These are phyloP conservation scores for Psilanteris sp. DNA, from an alignment of 1,140 invertebrate genomes.

Conservation along the genomic window DNA sequence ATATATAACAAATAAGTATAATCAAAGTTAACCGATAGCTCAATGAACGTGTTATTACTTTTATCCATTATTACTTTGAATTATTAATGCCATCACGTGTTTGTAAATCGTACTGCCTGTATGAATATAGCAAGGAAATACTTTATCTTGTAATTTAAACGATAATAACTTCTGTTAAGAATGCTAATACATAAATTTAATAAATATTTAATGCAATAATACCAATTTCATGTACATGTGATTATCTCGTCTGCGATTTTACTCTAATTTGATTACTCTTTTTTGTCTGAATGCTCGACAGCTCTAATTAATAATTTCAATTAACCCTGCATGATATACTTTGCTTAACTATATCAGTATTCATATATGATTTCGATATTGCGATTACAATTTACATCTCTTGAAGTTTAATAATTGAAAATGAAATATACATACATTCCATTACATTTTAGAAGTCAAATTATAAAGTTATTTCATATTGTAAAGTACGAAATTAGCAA, in stretches of 20 bases:
- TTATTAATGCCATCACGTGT: too few relatives aligned
- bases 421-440: conserved; percentile 20
- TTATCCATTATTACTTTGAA: too few relatives aligned
- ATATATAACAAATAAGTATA: too few relatives aligned
- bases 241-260: conserved; percentile 31
- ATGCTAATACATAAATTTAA: conserved; percentile 41
- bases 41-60: too few relatives aligned
- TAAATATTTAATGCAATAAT: conserved; percentile 41
- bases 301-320: conserved; percentile 51
- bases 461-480: too few relatives aligned
- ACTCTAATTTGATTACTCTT: conserved; percentile 25
- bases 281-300: conserved; percentile 10
- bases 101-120: too few relatives aligned
- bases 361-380: conserved; percentile 35
- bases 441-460: conserved; percentile 6
- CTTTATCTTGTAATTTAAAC: too few relatives aligned
- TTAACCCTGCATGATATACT: conserved; percentile 38
- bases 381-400: conserved; percentile 25
- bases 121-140: too few relatives aligned
- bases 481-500: too few relatives aligned
- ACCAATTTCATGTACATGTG: conserved; percentile 31
- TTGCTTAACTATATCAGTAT: conserved; percentile 20
- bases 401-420: conserved; percentile 22
- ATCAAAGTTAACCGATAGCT: too few relatives aligned
- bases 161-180: conserved; percentile 21